Base-by-base conservation (phyloP, 2,797 vertebrate genomes). In the Coregonus sp. region DNA sequence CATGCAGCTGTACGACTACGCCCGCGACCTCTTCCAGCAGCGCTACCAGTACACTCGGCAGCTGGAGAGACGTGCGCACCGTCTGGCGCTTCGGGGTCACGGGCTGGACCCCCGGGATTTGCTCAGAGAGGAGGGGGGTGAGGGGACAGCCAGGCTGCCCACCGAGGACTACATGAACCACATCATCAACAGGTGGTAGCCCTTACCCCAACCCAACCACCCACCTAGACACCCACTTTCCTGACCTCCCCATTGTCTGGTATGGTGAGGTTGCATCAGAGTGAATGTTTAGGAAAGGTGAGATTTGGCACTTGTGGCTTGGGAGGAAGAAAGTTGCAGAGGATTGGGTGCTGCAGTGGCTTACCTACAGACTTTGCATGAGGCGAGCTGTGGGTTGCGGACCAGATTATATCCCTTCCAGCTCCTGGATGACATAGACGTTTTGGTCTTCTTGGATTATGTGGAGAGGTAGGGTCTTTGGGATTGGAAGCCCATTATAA, bases 81-180 rank as follows among this genome's bases (percentile, higher is more conserved):
- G 97, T 81, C 94, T 98, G 59, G 88, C 67, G 0, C 70, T 72
- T 29, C 90, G 91, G 47, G 89, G 92, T 6, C 87, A 91, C 85
- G 93, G 93, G 86, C 94, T 76, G 93, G 91, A 5, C 89, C 92
- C 92, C 86, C 90, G 6, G 90, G 92, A 81, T 75, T 31, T 74
- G 80, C 80, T 86, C 86, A 79, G 74, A 91, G 79, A 87, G 91
- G 86, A 59, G 92, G 93, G 37, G 37, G 70, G 70, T 1, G 70
- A 72, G 70, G 95, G 96, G 7, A 95, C 70, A 29, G 70, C 92
- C 87, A 94, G 97, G 18, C 95, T 96, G 90, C 97, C 98, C 89
- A 99, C 98, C 0, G 97, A 99, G 94, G 98, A 99, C 95, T 99
- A 99, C 94, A 97, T 99, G 96, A 99, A 97, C 96, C 98, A 99